phyloP scores from a whole-genome alignment of 2,888 invertebrate genomes.

The Macrophya alboannulata region DNA sequence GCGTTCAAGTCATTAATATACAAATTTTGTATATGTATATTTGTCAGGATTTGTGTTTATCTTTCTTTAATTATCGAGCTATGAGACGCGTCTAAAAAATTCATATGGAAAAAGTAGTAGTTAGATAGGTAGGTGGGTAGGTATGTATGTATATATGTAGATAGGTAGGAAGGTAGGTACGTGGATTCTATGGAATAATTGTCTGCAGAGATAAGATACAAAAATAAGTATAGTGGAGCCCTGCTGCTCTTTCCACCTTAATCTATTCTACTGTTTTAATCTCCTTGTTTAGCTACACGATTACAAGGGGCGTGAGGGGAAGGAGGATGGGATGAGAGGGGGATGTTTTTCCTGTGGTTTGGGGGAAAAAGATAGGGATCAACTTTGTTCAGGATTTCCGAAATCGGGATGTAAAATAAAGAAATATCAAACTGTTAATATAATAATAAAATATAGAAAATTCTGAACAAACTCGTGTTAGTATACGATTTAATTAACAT shows the following conservation, averaged over 20 bases:
- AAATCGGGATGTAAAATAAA: not conserved
- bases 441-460: not conserved
- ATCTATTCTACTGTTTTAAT: slow-evolving; percentile 53
- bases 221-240: slow-evolving; percentile 67
- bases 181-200: slow-evolving; percentile 55
- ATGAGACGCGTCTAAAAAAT: not conserved
- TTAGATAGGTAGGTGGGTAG: not conserved
- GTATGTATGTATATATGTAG: slow-evolving; percentile 21
- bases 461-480: slow-evolving; percentile 27
- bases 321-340: too few species aligned
- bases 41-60: not conserved
- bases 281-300: slow-evolving; percentile 34
- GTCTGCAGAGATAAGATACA: slow-evolving; percentile 65
- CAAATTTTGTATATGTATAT: not conserved
- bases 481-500: not conserved
- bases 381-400: slow-evolving; percentile 35
- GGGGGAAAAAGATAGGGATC: not conserved
- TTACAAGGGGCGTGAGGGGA: slow-evolving; percentile 24
- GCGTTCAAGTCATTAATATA: slow-evolving; percentile 8
- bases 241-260: slow-evolving; percentile 52
- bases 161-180: slow-evolving; percentile 38
- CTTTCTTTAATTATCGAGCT: not conserved
- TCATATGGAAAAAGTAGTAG: slow-evolving; percentile 22
- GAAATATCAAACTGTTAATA: not conserved
- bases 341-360: not conserved